phyloP scores from a whole-genome alignment of 1,140 invertebrate genomes.

The Listronotus bonariensis region DNA sequence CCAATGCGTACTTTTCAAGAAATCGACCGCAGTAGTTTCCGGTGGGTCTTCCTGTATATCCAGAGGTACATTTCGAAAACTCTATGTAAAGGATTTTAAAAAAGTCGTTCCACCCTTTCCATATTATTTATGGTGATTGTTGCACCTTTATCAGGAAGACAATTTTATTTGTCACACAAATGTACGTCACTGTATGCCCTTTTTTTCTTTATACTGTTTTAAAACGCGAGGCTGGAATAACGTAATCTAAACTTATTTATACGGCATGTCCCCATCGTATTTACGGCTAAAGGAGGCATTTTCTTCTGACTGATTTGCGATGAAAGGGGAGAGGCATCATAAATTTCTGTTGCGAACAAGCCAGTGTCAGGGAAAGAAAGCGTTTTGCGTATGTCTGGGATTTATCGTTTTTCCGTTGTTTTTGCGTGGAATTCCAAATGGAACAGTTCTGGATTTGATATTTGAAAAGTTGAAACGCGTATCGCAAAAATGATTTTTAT shows the following conservation, averaged over 20 bases:
- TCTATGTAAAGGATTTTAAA: no score
- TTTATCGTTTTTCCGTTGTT: conserved; percentile 18
- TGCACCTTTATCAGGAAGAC: no score
- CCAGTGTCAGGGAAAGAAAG: conserved; percentile 15
- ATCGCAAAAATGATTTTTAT: no score
- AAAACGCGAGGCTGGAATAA: background rate
- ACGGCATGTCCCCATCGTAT: conserved; percentile 26
- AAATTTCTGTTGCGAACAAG: conserved; percentile 23
- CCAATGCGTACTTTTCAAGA: no score
- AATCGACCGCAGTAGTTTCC: no score
- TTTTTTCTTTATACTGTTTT: conserved; percentile 4
- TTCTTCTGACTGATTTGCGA: conserved; percentile 27
- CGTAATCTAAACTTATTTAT: conserved; percentile 26
- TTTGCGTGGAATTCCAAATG: conserved; percentile 1
- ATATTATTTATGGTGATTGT: no score
- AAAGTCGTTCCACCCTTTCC: no score
- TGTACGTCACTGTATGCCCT: background rate
- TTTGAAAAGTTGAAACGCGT: no score
- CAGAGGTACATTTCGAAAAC: no score
- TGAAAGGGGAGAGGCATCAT: conserved; percentile 19
- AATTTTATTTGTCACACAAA: no score
- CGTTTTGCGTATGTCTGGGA: conserved; percentile 26
- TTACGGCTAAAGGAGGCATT: conserved; percentile 26
- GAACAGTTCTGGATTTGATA: no score
- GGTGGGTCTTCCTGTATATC: no score